These are phyloP conservation scores for Cyclina sinensis DNA, from an alignment of 1,140 invertebrate species.

Conservation along the genomic window DNA sequence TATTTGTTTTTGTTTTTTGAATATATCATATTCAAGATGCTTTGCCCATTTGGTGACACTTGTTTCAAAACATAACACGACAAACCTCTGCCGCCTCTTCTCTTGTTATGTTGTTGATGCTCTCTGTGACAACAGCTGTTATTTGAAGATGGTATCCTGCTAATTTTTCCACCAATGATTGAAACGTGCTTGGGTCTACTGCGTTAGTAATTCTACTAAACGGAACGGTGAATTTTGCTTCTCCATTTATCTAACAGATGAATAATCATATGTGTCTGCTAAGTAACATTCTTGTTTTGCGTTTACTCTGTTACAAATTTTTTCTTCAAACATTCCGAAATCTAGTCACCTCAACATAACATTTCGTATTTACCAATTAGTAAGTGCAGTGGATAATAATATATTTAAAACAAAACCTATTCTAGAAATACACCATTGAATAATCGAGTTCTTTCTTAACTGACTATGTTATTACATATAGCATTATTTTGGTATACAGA, in stretches of 20 bases:
- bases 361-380: too few relatives aligned
- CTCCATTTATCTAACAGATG: slow-evolving; percentile 33
- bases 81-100: background rate
- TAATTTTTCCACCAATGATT: slow-evolving; percentile 54
- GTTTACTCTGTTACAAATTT: too few relatives aligned
- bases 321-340: too few relatives aligned
- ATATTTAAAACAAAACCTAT: too few relatives aligned
- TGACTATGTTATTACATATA: too few relatives aligned
- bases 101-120: slow-evolving; percentile 45
- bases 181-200: slow-evolving; percentile 37
- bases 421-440: too few relatives aligned
- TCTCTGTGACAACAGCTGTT: slow-evolving; percentile 29
- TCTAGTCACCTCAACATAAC: too few relatives aligned
- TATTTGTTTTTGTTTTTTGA: background rate
- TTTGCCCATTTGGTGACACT: background rate
- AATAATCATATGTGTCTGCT: background rate
- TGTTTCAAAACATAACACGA: background rate
- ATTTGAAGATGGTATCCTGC: slow-evolving; percentile 34
- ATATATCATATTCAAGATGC: background rate
- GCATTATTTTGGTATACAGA: too few relatives aligned
- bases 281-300: too few relatives aligned
- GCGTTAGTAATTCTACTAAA: slow-evolving; percentile 38
- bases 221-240: slow-evolving; percentile 53
- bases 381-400: too few relatives aligned
- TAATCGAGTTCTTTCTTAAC: too few relatives aligned